phyloP scores from a whole-genome alignment of 2,888 invertebrate genomes.

The Elegia similella region DNA sequence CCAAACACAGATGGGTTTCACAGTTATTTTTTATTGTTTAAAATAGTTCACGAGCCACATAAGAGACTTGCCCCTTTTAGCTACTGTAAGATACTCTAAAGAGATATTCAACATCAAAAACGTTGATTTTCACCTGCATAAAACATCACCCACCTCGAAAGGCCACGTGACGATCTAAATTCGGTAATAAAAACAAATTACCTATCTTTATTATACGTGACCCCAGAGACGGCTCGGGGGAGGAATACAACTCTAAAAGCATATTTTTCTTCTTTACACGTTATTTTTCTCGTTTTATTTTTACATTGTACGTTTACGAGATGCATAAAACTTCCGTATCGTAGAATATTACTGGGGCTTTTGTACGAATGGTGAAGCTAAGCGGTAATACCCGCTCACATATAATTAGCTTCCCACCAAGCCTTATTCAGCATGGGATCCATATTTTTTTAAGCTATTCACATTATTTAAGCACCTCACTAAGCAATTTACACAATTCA shows the following conservation, averaged over 20 bases:
- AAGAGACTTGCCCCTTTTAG: no score
- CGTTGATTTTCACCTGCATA: background rate
- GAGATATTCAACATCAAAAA: background rate
- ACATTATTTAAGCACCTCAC: background rate
- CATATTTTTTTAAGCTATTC: background rate
- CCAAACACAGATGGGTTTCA: no score
- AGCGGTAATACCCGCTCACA: background rate
- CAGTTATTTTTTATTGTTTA: no score
- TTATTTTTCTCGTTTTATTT: conserved; percentile 30
- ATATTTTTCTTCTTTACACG: conserved; percentile 45
- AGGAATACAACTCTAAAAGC: conserved; percentile 38
- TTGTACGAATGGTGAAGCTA: conserved; percentile 20
- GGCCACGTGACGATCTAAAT: conserved; percentile 25
- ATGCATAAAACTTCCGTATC: conserved; percentile 44
- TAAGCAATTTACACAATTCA: background rate
- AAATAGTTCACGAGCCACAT: no score
- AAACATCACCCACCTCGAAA: background rate
- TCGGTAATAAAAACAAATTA: conserved; percentile 47
- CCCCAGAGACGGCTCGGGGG: conserved; percentile 28
- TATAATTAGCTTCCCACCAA: conserved; percentile 7
- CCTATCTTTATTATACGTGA: conserved; percentile 47
- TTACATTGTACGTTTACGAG: conserved; percentile 39
- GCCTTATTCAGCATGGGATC: background rate
- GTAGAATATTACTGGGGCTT: conserved; percentile 42
- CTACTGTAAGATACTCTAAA: no score